Conservation (phyloP, 2,888 invertebrate genomes). For the Tetrapedia diversipes region DNA sequence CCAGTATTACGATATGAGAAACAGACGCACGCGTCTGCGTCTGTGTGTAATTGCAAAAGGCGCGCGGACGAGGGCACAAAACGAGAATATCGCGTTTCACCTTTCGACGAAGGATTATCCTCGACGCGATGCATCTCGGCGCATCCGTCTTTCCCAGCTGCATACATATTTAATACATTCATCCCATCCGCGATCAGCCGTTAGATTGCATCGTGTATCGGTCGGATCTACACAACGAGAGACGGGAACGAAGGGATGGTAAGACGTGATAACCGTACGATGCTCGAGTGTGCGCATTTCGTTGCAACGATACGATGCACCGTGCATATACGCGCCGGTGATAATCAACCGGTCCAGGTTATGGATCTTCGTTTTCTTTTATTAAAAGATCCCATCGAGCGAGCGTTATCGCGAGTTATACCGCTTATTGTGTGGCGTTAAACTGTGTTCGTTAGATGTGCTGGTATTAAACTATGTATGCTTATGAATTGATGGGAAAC, state of each 20-base stretch:
- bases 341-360: neutral
- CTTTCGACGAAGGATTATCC: slow-evolving; percentile 65
- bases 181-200: slow-evolving; percentile 49
- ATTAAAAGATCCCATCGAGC: neutral
- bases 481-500: too few species aligned
- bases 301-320: slow-evolving; percentile 24
- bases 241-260: slow-evolving; percentile 23
- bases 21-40: slow-evolving; percentile 4
- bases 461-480: too few species aligned
- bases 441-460: too few species aligned
- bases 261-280: slow-evolving; percentile 26
- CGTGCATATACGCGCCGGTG: neutral
- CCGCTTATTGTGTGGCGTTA: neutral
- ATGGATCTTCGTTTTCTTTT: neutral
- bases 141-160: slow-evolving; percentile 51
- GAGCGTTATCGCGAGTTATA: neutral
- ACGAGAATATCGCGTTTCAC: slow-evolving; percentile 52
- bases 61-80: slow-evolving; percentile 29
- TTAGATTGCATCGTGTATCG: slow-evolving; percentile 61
- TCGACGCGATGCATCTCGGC: slow-evolving; percentile 34
- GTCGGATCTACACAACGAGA: slow-evolving; percentile 30
- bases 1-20: slow-evolving; percentile 29
- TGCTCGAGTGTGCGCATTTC: neutral
- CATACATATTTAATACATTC: slow-evolving; percentile 57
- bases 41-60: slow-evolving; percentile 20